Evolutionary conservation across 1,140 invertebrate genomes (phyloP).

Genomic region (Brachionus manjavacas): DNA sequence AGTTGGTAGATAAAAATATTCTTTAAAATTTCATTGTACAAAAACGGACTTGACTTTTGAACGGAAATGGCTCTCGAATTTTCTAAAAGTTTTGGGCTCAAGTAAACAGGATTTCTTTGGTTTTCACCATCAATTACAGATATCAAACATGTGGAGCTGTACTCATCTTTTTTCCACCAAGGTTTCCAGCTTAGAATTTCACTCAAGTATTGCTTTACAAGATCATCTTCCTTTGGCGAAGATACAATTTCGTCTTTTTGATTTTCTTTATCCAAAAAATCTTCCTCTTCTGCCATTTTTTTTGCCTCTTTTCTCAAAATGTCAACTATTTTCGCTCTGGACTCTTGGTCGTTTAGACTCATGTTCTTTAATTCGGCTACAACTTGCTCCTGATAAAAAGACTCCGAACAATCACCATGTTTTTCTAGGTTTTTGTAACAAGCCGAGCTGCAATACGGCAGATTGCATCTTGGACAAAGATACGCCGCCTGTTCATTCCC

Average conservation of each 20-base stretch:
- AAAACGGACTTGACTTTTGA: not conserved
- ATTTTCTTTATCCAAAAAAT: not conserved
- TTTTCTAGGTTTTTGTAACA: constrained; percentile 14
- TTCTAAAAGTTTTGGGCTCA: not conserved
- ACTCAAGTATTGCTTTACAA: not conserved
- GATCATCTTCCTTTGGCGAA: constrained; percentile 1
- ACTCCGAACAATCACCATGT: constrained; percentile 5
- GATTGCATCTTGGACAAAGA: constrained; percentile 29
- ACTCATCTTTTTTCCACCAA: not conserved
- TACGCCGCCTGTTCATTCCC: not conserved
- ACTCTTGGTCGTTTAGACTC: constrained; percentile 6
- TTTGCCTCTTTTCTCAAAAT: constrained; percentile 12
- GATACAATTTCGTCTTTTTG: not conserved
- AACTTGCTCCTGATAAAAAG: constrained; percentile 26
- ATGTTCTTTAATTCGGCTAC: constrained; percentile 3
- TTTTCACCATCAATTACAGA: not conserved
- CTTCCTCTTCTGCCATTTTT: not conserved
- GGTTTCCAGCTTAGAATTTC: constrained; percentile 23
- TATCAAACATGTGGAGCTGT: not conserved
- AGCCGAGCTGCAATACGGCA: not conserved
- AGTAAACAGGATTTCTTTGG: not conserved
- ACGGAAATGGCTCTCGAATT: not conserved
- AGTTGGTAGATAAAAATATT: not conserved
- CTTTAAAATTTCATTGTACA: constrained; percentile 1
- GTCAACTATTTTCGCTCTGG: not conserved